Conservation (phyloP, 1,140 invertebrate genomes). For the Nasonia vitripennis region DNA sequence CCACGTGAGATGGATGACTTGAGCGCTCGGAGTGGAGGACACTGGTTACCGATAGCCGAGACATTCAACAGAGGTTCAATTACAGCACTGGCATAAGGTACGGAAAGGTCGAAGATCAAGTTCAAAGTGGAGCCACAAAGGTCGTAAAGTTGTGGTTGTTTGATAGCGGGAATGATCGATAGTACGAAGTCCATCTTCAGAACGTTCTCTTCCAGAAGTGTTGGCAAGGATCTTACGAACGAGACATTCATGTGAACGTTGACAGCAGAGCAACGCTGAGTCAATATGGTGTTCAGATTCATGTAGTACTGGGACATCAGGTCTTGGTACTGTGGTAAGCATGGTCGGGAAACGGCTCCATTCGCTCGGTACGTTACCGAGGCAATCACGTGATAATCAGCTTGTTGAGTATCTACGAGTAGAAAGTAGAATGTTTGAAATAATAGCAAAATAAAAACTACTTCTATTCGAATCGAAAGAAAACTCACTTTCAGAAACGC, state of each 20-base stretch:
- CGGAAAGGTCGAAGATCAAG: slow-evolving; percentile 94
- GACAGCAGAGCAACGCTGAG: slow-evolving; percentile 93
- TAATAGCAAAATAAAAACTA: neutral
- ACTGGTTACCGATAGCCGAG: slow-evolving; percentile 91
- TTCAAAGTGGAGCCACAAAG: slow-evolving; percentile 94
- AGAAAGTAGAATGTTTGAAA: slow-evolving; percentile 47
- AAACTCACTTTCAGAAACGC: slow-evolving; percentile 89
- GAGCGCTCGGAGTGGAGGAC: slow-evolving; percentile 90
- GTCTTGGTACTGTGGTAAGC: slow-evolving; percentile 91
- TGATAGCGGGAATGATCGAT: slow-evolving; percentile 89
- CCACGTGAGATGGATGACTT: slow-evolving; percentile 90
- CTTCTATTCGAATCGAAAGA: neutral
- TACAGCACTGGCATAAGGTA: slow-evolving; percentile 92
- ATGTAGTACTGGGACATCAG: slow-evolving; percentile 88
- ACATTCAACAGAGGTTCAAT: slow-evolving; percentile 94
- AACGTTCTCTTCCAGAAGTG: slow-evolving; percentile 88
- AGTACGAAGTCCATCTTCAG: slow-evolving; percentile 90
- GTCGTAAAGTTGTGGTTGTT: slow-evolving; percentile 93
- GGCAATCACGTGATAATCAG: slow-evolving; percentile 92
- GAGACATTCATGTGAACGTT: slow-evolving; percentile 96
- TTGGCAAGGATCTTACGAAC: slow-evolving; percentile 87
- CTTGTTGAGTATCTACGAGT: slow-evolving; percentile 89
- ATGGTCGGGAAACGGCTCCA: slow-evolving; percentile 88
- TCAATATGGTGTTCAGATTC: slow-evolving; percentile 87
- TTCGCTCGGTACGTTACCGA: slow-evolving; percentile 93